Evolutionary conservation across 1,140 invertebrate genomes (phyloP).

Genomic region (Tribolium castaneum): DNA sequence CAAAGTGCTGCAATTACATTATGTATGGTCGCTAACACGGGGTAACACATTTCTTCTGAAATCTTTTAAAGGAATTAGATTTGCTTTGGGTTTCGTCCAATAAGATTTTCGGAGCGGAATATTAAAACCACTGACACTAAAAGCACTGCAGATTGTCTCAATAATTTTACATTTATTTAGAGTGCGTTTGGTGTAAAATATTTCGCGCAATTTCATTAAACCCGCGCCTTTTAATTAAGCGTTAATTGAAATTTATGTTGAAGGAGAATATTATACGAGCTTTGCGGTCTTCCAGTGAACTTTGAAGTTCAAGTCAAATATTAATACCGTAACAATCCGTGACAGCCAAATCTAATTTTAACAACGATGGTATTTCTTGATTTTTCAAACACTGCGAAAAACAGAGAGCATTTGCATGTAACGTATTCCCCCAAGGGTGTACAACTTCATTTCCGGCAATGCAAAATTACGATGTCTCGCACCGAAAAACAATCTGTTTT

Average conservation of each 20-base stretch:
- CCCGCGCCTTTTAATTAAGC: neutral
- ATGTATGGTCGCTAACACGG: neutral
- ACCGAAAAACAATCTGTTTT: constrained; percentile 10
- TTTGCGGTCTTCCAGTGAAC: neutral
- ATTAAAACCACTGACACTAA: neutral
- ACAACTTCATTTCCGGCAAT: neutral
- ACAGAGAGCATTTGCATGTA: neutral
- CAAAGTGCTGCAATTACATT: neutral
- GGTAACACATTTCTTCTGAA: neutral
- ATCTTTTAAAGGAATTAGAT: neutral
- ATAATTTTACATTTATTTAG: too few species aligned
- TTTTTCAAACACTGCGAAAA: too few species aligned
- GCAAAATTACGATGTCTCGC: neutral
- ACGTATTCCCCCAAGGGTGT: neutral
- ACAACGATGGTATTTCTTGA: neutral
- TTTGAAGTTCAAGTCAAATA: constrained; percentile 33
- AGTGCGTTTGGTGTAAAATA: too few species aligned
- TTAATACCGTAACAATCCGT: constrained; percentile 28
- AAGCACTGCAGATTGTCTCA: neutral
- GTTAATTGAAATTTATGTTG: constrained; percentile 16
- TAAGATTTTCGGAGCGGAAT: neutral
- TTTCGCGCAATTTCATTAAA: too few species aligned
- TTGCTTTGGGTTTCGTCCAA: neutral
- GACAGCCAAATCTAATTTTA: constrained; percentile 19
- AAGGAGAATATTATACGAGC: neutral